Evolutionary conservation across 2,888 invertebrate species (phyloP).

Genomic region (Dexiosoma caninum): DNA sequence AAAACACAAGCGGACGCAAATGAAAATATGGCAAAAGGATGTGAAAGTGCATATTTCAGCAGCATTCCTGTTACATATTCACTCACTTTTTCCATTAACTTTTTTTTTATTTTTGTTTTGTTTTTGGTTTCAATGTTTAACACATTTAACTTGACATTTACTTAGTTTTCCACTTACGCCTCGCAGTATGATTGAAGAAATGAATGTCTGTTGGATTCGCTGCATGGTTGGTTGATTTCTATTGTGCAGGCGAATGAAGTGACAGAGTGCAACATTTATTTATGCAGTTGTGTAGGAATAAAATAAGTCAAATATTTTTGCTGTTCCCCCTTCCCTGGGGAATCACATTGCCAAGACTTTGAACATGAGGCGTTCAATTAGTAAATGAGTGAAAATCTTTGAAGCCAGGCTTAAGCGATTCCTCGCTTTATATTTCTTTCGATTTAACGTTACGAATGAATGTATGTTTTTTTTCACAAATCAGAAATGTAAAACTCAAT

Average conservation of each 20-base stretch:
- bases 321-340: too few species aligned
- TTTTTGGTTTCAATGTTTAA: constrained; percentile 35
- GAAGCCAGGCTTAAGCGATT: too few species aligned
- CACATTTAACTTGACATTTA: constrained; percentile 51
- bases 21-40: constrained; percentile 57
- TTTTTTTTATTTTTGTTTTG: constrained; percentile 1
- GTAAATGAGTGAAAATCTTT: too few species aligned
- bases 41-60: constrained; percentile 62
- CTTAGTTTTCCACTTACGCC: constrained; percentile 45
- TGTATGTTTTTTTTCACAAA: too few species aligned
- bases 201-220: constrained; percentile 1
- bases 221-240: neutral
- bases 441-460: too few species aligned
- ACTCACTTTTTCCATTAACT: constrained; percentile 21
- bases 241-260: too few species aligned
- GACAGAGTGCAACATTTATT: neutral
- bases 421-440: too few species aligned
- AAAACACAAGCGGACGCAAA: constrained; percentile 39
- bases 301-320: too few species aligned
- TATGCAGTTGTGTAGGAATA: too few species aligned
- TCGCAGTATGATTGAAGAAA: constrained; percentile 3
- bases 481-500: too few species aligned
- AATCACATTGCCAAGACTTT: too few species aligned
- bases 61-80: constrained; percentile 26
- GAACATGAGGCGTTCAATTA: too few species aligned